Conservation (phyloP, 2,113 vertebrate genomes). For the Semnopithecus entellus region DNA sequence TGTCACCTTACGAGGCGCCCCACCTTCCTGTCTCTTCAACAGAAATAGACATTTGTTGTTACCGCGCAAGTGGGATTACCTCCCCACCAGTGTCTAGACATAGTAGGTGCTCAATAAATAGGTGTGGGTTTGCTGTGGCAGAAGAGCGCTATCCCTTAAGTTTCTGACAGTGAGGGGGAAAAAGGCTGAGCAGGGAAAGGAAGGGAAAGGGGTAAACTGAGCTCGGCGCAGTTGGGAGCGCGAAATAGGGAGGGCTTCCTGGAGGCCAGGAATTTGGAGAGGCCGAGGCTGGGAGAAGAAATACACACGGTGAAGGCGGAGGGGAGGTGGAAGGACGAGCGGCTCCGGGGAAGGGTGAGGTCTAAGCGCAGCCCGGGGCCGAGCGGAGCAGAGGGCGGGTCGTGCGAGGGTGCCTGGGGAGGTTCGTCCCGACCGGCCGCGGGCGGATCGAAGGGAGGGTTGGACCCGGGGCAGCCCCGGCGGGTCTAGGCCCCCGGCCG, state of each 20-base stretch:
- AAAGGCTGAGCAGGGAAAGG: background rate
- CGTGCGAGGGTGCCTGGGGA: background rate
- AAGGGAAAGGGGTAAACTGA: background rate
- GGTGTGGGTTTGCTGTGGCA: background rate
- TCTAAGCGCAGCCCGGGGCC: background rate
- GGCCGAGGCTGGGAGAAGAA: background rate
- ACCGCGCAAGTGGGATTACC: background rate
- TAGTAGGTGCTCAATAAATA: background rate
- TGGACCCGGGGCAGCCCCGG: too few species aligned
- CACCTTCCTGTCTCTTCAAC: background rate
- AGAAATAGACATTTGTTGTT: background rate
- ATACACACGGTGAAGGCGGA: background rate
- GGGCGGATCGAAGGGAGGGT: too few species aligned
- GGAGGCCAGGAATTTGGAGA: background rate
- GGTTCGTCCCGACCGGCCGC: background rate
- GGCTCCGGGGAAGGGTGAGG: background rate
- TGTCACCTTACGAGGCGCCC: background rate
- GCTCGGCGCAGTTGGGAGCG: too few species aligned
- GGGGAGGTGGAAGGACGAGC: background rate
- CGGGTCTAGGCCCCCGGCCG: fast-evolving
- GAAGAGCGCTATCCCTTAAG: background rate
- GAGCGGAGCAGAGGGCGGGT: background rate
- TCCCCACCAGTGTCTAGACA: background rate
- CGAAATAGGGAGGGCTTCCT: background rate
- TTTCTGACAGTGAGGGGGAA: background rate